A percentile compares a stretch with the other conserved stretches of the same genome.
phyloP scores from a whole-genome alignment of 2,888 invertebrate species.

The Phaedon cochleariae region DNA sequence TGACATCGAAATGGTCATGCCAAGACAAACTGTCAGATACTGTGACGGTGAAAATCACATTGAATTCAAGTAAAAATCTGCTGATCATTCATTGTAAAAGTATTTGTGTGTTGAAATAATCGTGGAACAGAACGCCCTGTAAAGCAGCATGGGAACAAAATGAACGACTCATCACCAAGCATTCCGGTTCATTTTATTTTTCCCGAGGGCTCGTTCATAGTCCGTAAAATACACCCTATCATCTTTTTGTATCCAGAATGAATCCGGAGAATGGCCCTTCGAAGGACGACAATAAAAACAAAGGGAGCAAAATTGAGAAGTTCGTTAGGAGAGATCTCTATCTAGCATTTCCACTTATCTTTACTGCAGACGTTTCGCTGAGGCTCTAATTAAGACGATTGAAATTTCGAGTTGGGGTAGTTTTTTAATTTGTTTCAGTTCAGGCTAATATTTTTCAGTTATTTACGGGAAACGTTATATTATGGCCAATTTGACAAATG shows the following conservation, averaged over 20 bases:
- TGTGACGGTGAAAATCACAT: too few species aligned
- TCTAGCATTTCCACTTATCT: conserved; percentile 22
- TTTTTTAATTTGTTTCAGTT: conserved; percentile 18
- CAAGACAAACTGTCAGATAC: too few species aligned
- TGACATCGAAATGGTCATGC: too few species aligned
- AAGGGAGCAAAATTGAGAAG: conserved; percentile 24
- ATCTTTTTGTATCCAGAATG: not conserved
- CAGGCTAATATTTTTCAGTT: not conserved
- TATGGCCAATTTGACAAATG: not conserved
- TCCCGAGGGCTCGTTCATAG: too few species aligned
- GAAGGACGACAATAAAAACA: conserved; percentile 30
- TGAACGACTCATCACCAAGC: too few species aligned
- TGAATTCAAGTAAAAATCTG: too few species aligned
- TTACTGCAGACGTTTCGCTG: conserved; percentile 15
- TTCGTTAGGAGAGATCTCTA: conserved; percentile 31
- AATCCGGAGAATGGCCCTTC: not conserved
- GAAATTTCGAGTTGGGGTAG: conserved; percentile 9
- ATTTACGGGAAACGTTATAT: not conserved
- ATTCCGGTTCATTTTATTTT: not conserved
- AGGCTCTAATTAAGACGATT: conserved; percentile 19
- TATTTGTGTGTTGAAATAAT: too few species aligned
- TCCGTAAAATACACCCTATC: not conserved
- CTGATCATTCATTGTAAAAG: too few species aligned
- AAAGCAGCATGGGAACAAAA: too few species aligned
- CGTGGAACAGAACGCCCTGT: too few species aligned